These are phyloP conservation scores for Parus major DNA, from an alignment of 2,113 vertebrate genomes.

Conservation along the genomic window DNA sequence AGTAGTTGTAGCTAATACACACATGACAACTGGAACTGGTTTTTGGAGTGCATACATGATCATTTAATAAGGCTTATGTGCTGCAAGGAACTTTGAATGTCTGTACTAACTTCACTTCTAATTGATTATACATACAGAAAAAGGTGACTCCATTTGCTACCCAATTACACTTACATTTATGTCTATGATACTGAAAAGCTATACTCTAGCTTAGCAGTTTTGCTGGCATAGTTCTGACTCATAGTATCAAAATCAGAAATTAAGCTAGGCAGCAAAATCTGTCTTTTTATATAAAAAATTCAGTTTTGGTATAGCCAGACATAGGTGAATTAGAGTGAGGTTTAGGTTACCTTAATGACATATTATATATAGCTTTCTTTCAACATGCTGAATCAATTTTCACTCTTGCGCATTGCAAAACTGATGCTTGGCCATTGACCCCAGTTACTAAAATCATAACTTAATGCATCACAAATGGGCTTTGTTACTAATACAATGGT, in stretches of 20 bases:
- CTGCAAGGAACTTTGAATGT: background rate
- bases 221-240: background rate
- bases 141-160: background rate
- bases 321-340: background rate
- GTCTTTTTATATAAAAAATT: background rate
- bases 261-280: background rate
- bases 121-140: background rate
- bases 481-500: background rate
- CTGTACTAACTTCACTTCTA: background rate
- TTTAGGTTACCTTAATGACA: background rate
- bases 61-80: background rate
- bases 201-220: background rate
- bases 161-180: background rate
- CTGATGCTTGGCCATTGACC: background rate
- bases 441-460: background rate
- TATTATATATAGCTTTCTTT: background rate
- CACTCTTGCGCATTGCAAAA: background rate
- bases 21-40: background rate
- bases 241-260: background rate
- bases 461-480: background rate
- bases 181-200: background rate
- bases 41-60: background rate
- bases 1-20: background rate
- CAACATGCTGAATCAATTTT: background rate
- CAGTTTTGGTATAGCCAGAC: background rate